Percentiles rank a stretch among this genome's conserved stretches.
These are phyloP conservation scores for Protonibea diacanthus DNA, from an alignment of 2,797 vertebrate genomes.

Conservation along the genomic window DNA sequence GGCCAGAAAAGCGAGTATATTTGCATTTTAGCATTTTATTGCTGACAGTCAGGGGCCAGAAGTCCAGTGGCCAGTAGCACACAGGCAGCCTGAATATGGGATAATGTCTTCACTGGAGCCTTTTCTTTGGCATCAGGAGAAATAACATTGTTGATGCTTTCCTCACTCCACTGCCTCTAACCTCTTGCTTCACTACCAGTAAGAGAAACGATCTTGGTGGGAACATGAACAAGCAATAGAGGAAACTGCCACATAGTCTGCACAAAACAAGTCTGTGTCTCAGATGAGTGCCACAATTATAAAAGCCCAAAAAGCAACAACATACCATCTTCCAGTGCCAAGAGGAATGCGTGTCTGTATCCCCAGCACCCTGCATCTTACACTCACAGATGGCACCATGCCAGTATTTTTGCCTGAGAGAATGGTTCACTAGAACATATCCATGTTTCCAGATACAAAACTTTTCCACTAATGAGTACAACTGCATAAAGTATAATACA, in stretches of 20 bases:
- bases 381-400: conserved; percentile 28
- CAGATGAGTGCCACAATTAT: conserved; percentile 41
- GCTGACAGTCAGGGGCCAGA: conserved; percentile 8
- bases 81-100: conserved; percentile 20
- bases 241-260: conserved; percentile 42
- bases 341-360: conserved; percentile 35
- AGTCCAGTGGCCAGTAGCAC: conserved; percentile 25
- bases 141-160: conserved; percentile 39
- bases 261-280: conserved; percentile 38
- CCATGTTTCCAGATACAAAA: conserved; percentile 34
- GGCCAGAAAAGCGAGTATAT: conserved; percentile 5
- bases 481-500: conserved; percentile 17
- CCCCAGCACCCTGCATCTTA: conserved; percentile 23
- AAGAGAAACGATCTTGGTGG: conserved; percentile 46
- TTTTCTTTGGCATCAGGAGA: conserved; percentile 35
- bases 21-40: conserved; percentile 26
- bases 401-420: conserved; percentile 28
- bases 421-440: conserved; percentile 1
- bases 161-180: conserved; percentile 44
- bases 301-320: conserved; percentile 36
- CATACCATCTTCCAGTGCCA: conserved; percentile 32
- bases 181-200: conserved; percentile 22
- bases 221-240: conserved; percentile 44
- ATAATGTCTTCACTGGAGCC: conserved; percentile 40
- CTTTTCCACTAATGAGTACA: conserved; percentile 51